Conservation (phyloP, 2,888 invertebrate genomes). For the Microctonus hyperodae region DNA sequence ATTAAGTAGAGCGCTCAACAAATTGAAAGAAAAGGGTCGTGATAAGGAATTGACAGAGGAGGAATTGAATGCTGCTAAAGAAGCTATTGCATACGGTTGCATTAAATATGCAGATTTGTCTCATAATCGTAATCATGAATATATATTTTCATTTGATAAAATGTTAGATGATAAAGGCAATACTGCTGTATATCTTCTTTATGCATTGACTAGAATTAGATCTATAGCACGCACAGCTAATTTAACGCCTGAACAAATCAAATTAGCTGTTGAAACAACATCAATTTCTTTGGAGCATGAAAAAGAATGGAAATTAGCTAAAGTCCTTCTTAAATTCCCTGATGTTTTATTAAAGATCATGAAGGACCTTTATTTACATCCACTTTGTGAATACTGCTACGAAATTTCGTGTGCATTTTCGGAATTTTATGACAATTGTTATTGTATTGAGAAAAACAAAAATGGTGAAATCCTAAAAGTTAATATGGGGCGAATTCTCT, state of each 20-base stretch:
- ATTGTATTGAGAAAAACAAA: slow-evolving; percentile 93
- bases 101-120: slow-evolving; percentile 98
- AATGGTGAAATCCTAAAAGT: slow-evolving; percentile 81
- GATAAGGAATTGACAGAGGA: slow-evolving; percentile 81
- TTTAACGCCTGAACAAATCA: slow-evolving; percentile 69
- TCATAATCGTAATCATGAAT: slow-evolving; percentile 92
- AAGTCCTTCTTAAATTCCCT: slow-evolving; percentile 84
- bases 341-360: slow-evolving; percentile 85
- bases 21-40: slow-evolving; percentile 85
- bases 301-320: slow-evolving; percentile 94
- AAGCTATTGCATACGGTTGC: slow-evolving; percentile 96
- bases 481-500: slow-evolving; percentile 83
- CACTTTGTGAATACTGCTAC: slow-evolving; percentile 94
- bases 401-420: slow-evolving; percentile 92
- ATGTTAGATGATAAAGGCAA: slow-evolving; percentile 99
- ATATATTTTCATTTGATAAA: slow-evolving; percentile 97
- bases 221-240: slow-evolving; percentile 86
- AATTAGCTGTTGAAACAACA: slow-evolving; percentile 68
- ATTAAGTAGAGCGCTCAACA: slow-evolving; percentile 79
- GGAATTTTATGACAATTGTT: slow-evolving; percentile 98
- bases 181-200: slow-evolving; percentile 96
- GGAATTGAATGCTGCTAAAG: slow-evolving; percentile 84
- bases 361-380: slow-evolving; percentile 83
- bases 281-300: slow-evolving; percentile 81
- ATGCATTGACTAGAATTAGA: slow-evolving; percentile 92